Percentiles rank a stretch among this genome's conserved stretches.
Evolutionary conservation across 1,140 invertebrate genomes (phyloP).

Genomic region (Temnothorax curvispinosus): DNA sequence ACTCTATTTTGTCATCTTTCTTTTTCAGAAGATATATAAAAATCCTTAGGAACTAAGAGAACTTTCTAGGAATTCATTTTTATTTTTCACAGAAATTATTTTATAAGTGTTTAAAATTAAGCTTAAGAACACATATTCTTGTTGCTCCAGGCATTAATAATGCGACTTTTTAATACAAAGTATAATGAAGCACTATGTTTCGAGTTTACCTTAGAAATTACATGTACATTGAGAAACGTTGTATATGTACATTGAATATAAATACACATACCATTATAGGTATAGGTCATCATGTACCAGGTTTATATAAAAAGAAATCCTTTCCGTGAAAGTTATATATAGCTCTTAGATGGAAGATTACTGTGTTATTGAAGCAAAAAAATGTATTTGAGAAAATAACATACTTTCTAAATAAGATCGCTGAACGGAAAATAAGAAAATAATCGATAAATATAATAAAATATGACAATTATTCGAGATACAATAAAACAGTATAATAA

Average conservation of each 20-base stretch:
- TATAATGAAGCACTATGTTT: neutral
- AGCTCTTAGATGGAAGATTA: neutral
- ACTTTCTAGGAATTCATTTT: neutral
- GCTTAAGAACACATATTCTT: constrained; percentile 5
- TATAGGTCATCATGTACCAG: constrained; percentile 17
- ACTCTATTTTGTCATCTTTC: neutral
- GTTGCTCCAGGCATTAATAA: neutral
- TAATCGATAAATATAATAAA: neutral
- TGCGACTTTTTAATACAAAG: constrained; percentile 14
- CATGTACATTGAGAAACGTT: neutral
- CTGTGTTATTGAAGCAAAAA: constrained; percentile 1
- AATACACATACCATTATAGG: neutral
- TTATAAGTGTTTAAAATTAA: constrained; percentile 14
- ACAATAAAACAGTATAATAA: neutral
- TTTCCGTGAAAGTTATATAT: constrained; percentile 44
- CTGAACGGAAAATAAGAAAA: neutral
- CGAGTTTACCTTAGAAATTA: constrained; percentile 6
- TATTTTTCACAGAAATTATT: neutral
- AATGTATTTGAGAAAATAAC: constrained; percentile 13
- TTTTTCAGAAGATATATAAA: neutral
- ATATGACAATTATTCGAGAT: neutral
- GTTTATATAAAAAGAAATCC: constrained; percentile 33
- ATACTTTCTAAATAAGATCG: neutral
- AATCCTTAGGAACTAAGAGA: neutral
- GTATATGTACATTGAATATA: neutral